phyloP scores from a whole-genome alignment of 2,888 invertebrate species.

The Camponotus fellah region DNA sequence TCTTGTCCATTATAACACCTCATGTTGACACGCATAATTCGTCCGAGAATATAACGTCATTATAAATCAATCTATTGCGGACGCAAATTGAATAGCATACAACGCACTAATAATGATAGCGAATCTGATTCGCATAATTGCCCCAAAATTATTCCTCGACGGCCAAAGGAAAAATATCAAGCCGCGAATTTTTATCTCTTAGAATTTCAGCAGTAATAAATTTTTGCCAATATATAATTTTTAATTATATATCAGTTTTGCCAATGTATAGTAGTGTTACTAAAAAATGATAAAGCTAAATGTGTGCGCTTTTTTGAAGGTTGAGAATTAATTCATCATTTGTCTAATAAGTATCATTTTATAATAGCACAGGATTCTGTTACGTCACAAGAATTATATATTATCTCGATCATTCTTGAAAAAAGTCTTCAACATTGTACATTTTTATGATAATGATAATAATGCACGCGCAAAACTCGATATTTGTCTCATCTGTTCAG shows the following conservation, averaged over 20 bases:
- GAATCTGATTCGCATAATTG: slow-evolving; percentile 3
- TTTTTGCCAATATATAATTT: slow-evolving; percentile 5
- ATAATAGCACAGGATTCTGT: background rate
- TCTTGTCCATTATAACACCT: slow-evolving; percentile 10
- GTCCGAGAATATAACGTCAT: slow-evolving; percentile 29
- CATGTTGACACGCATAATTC: slow-evolving; percentile 31
- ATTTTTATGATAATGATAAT: slow-evolving; percentile 14
- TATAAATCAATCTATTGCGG: slow-evolving; percentile 45
- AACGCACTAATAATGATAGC: slow-evolving; percentile 26
- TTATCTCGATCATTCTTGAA: slow-evolving; percentile 22
- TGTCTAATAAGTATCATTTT: slow-evolving; percentile 8
- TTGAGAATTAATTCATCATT: slow-evolving; percentile 12
- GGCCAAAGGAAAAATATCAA: background rate
- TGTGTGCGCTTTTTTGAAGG: background rate
- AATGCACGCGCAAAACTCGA: background rate
- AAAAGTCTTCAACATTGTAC: slow-evolving; percentile 22
- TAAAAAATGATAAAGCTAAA: slow-evolving; percentile 11
- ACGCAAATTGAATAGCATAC: slow-evolving; percentile 11
- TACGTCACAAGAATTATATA: background rate
- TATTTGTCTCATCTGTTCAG: slow-evolving; percentile 15
- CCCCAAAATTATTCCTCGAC: background rate
- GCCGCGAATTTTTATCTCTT: background rate
- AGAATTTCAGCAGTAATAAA: background rate
- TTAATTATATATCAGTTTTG: background rate
- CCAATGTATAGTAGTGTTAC: background rate